A percentile compares a stretch with the other conserved stretches of the same genome.
Evolutionary conservation across 2,113 vertebrate species (phyloP).

Genomic region (Notothenia coriiceps): DNA sequence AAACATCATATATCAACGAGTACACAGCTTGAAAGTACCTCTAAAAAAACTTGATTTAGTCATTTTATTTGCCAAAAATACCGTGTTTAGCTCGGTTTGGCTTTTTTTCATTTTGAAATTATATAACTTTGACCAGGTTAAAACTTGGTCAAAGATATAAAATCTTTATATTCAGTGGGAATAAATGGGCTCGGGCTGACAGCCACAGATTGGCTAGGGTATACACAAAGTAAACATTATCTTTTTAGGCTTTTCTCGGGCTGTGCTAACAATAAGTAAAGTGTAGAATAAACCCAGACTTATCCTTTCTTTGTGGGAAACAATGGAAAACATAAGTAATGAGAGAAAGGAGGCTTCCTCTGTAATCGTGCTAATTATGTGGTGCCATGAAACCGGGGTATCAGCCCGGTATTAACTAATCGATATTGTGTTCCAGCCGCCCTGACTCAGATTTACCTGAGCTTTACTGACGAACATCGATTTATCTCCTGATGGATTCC

Average conservation of each 20-base stretch:
- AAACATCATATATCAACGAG: no score
- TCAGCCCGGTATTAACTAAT: constrained; percentile 4
- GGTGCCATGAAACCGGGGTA: constrained; percentile 16
- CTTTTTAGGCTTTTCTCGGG: not conserved
- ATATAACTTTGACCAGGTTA: not conserved
- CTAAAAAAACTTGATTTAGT: no score
- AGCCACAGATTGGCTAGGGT: not conserved
- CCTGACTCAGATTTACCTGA: constrained; percentile 13
- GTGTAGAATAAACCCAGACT: not conserved
- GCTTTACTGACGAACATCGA: constrained; percentile 11
- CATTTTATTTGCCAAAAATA: no score
- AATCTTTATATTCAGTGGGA: not conserved
- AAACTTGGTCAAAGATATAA: not conserved
- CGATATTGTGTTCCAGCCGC: constrained; percentile 4
- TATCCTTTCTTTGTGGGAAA: not conserved
- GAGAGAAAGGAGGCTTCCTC: not conserved
- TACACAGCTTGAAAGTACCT: no score
- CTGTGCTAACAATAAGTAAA: not conserved
- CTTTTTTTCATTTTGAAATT: not conserved
- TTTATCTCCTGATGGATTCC: constrained; percentile 21
- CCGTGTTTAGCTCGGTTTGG: no score
- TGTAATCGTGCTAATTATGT: constrained; percentile 16
- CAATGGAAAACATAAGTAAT: not conserved
- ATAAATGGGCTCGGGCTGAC: not conserved
- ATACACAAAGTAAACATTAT: not conserved